Conservation (phyloP, 2,888 invertebrate species). For the Athetis lepigone region DNA sequence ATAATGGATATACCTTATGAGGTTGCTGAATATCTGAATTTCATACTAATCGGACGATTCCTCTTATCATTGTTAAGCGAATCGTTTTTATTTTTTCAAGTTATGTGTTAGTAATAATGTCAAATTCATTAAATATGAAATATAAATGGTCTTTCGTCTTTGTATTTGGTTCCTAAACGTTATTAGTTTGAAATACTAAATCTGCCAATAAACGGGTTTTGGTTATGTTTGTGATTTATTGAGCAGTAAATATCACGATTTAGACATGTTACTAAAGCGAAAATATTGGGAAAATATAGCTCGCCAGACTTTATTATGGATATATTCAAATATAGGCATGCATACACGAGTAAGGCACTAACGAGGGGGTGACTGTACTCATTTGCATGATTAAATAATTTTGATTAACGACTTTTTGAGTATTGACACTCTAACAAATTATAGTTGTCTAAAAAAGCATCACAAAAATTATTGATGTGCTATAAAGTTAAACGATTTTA, state of each 20-base stretch:
- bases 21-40: neutral
- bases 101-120: neutral
- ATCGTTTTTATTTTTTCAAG: neutral
- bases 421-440: slow-evolving; percentile 37
- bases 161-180: slow-evolving; percentile 33
- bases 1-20: neutral
- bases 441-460: slow-evolving; percentile 16
- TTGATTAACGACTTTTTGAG: slow-evolving; percentile 44
- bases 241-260: slow-evolving; percentile 57
- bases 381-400: slow-evolving; percentile 53
- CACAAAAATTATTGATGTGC: neutral
- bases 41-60: neutral
- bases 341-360: slow-evolving; percentile 34
- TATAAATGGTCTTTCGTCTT: slow-evolving; percentile 15
- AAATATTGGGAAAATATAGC: slow-evolving; percentile 49
- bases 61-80: too few species aligned
- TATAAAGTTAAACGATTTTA: neutral
- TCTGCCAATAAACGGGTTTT: slow-evolving; percentile 52
- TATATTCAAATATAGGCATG: slow-evolving; percentile 50
- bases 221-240: slow-evolving; percentile 56
- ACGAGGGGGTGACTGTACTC: slow-evolving; percentile 44
- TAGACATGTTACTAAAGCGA: slow-evolving; percentile 50
- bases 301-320: slow-evolving; percentile 30
- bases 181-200: slow-evolving; percentile 50
- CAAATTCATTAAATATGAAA: slow-evolving; percentile 23